Evolutionary conservation across 2,797 vertebrate species (phyloP).

Genomic region (Pseudocheirus occidentalis): DNA sequence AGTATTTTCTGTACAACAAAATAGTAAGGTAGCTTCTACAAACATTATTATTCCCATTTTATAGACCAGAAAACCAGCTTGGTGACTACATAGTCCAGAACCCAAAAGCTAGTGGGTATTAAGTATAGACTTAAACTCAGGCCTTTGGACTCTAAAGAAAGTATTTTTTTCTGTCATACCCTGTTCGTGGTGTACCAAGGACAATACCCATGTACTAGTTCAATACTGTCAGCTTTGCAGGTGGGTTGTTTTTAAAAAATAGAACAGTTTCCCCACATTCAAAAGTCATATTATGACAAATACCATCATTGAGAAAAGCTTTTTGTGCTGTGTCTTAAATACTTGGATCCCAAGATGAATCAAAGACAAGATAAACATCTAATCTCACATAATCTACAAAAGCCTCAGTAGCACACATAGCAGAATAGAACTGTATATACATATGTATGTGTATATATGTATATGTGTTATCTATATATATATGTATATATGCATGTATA

Average conservation of each 20-base stretch:
- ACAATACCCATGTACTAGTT: background rate
- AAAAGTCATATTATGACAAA: background rate
- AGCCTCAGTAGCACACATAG: background rate
- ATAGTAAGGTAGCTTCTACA: background rate
- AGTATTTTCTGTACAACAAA: background rate
- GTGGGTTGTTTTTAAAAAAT: background rate
- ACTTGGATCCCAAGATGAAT: background rate
- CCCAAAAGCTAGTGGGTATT: background rate
- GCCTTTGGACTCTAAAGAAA: background rate
- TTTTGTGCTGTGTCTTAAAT: background rate
- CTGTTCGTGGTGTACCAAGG: background rate
- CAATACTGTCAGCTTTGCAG: background rate
- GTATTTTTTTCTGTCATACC: background rate
- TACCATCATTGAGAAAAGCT: conserved; percentile 27
- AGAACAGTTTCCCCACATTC: background rate
- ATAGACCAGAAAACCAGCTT: background rate
- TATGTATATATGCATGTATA: rapidly evolving
- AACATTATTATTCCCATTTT: background rate
- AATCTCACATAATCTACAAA: background rate
- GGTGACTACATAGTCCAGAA: background rate
- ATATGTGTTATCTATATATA: too few relatives aligned
- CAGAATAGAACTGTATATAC: background rate
- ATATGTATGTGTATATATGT: too few relatives aligned
- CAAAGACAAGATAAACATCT: background rate
- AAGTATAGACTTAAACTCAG: background rate